These are phyloP conservation scores for Andrena dorsata DNA, from an alignment of 2,888 invertebrate species.

Conservation along the genomic window DNA sequence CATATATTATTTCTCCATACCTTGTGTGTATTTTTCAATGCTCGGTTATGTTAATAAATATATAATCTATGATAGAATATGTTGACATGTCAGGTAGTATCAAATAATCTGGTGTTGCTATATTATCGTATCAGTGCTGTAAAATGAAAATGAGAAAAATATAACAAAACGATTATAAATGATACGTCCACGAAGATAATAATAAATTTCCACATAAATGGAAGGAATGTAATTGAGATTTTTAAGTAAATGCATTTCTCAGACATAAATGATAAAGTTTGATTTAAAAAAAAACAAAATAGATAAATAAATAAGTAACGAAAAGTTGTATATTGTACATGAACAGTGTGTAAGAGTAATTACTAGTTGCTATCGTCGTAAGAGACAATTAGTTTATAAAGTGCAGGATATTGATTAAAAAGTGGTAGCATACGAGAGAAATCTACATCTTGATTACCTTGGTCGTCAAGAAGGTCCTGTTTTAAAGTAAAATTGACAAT, in stretches of 20 bases:
- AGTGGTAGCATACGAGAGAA: slow-evolving; percentile 77
- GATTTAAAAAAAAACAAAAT: slow-evolving; percentile 15
- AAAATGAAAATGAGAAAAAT: slow-evolving; percentile 68
- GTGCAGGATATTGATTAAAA: slow-evolving; percentile 74
- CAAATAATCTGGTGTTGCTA: slow-evolving; percentile 45
- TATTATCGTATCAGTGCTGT: slow-evolving; percentile 70
- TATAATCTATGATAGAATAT: slow-evolving; percentile 43
- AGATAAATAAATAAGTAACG: not conserved
- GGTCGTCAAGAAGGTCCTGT: slow-evolving; percentile 72
- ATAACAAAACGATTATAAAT: slow-evolving; percentile 52
- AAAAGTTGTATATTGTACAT: not conserved
- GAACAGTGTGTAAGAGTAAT: slow-evolving; percentile 31
- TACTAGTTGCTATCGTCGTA: slow-evolving; percentile 68
- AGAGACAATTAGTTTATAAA: slow-evolving; percentile 73
- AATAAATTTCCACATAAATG: slow-evolving; percentile 5
- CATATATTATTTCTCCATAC: slow-evolving; percentile 70
- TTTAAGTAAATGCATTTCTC: slow-evolving; percentile 7
- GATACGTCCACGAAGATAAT: slow-evolving; percentile 35
- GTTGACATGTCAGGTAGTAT: slow-evolving; percentile 35
- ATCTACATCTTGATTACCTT: slow-evolving; percentile 82
- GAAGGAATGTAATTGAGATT: slow-evolving; percentile 8
- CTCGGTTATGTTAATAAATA: slow-evolving; percentile 42
- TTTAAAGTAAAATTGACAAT: slow-evolving; percentile 85
- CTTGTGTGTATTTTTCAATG: slow-evolving; percentile 65
- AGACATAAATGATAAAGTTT: slow-evolving; percentile 8